These are phyloP conservation scores for Amphipyra berbera DNA, from an alignment of 2,888 invertebrate species.

Conservation along the genomic window DNA sequence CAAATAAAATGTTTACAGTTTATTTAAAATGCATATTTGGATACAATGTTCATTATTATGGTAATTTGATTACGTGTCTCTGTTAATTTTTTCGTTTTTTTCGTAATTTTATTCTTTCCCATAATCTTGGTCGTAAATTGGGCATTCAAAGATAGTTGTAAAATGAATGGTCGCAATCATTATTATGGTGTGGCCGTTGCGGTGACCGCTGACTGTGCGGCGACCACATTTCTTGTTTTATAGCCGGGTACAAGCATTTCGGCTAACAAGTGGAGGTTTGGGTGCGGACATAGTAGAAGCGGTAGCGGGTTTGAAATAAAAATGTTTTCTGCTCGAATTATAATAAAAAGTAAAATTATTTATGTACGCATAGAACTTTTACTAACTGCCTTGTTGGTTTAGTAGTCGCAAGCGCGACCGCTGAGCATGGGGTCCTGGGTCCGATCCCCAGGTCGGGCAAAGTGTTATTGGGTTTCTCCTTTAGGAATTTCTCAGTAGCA, in stretches of 20 bases:
- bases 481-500: no score
- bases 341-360: no score
- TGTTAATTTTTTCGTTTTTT: constrained; percentile 37
- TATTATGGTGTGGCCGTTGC: constrained; percentile 46
- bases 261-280: constrained; percentile 49
- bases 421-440: no score
- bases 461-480: no score
- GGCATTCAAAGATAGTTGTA: constrained; percentile 58
- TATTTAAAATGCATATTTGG: constrained; percentile 45
- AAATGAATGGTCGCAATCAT: constrained; percentile 56
- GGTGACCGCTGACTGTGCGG: constrained; percentile 63
- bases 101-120: constrained; percentile 35
- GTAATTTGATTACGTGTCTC: constrained; percentile 55
- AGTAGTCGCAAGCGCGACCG: no score
- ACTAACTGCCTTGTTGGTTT: no score
- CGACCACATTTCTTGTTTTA: constrained; percentile 63
- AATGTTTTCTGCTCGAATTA: no score
- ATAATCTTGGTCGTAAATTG: constrained; percentile 57
- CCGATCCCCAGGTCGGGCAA: no score
- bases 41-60: constrained; percentile 56
- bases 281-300: constrained; percentile 10
- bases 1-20: constrained; percentile 46
- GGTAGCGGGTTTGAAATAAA: background rate
- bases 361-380: no score
- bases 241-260: constrained; percentile 47